phyloP scores from a whole-genome alignment of 2,888 invertebrate species.

The Drosophila colorata region DNA sequence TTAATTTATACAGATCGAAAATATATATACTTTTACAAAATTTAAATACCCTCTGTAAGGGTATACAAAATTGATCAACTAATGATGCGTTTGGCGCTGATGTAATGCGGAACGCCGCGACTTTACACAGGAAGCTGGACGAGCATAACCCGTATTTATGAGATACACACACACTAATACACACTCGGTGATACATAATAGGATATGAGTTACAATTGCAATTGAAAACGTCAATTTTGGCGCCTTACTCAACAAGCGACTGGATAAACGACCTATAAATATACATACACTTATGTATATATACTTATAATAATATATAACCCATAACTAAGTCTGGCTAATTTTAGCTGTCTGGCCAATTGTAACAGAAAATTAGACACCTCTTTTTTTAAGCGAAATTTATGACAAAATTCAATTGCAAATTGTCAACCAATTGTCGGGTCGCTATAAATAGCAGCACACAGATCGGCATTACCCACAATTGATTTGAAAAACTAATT shows the following conservation, averaged over 20 bases:
- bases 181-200: conserved; percentile 2
- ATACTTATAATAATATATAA: not conserved
- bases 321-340: not conserved
- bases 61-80: conserved; percentile 15
- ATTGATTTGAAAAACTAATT: conserved; percentile 21
- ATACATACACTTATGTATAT: not conserved
- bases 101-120: conserved; percentile 30
- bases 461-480: not conserved
- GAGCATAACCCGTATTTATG: conserved; percentile 28
- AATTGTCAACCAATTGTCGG: conserved; percentile 8
- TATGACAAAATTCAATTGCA: conserved; percentile 4
- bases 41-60: not conserved
- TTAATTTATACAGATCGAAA: not conserved
- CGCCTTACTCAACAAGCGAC: conserved; percentile 6
- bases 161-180: conserved; percentile 17
- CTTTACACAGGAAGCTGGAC: conserved; percentile 31
- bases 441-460: conserved; percentile 12
- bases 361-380: not conserved
- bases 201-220: not conserved
- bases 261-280: conserved; percentile 11
- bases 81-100: conserved; percentile 35
- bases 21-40: not conserved
- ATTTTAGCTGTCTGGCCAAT: conserved; percentile 4
- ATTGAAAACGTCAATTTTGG: conserved; percentile 18
- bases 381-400: not conserved